phyloP scores from a whole-genome alignment of 2,888 invertebrate genomes.

The Coleophora deauratella region DNA sequence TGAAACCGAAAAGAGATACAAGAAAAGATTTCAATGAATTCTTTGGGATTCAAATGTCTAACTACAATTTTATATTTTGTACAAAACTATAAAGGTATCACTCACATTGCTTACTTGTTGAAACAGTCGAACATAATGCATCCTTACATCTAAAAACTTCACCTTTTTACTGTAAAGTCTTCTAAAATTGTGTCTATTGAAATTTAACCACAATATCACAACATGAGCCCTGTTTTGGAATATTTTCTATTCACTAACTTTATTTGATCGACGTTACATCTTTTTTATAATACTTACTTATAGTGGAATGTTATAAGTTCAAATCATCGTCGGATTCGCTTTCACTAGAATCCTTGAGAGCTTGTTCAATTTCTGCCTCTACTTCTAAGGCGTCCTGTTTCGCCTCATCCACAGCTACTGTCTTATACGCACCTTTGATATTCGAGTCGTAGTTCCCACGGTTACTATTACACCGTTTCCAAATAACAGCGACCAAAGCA shows the following conservation, averaged over 20 bases:
- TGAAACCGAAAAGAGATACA: no score
- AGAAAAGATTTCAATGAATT: no score
- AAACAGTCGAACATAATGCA: no score
- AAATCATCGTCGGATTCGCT: constrained; percentile 61
- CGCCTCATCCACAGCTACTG: constrained; percentile 55
- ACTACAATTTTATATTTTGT: no score
- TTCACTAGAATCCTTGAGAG: constrained; percentile 52
- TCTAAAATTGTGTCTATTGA: constrained; percentile 36
- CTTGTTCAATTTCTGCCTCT: constrained; percentile 58
- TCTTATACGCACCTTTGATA: constrained; percentile 50
- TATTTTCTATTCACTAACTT: constrained; percentile 30
- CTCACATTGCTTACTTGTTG: no score
- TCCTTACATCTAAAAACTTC: no score
- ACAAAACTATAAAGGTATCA: no score
- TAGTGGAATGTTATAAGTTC: constrained; percentile 48
- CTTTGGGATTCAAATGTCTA: no score
- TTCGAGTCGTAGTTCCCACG: constrained; percentile 46
- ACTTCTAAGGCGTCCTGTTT: constrained; percentile 52
- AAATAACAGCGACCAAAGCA: constrained; percentile 32
- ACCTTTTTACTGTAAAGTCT: neutral
- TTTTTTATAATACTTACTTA: constrained; percentile 34
- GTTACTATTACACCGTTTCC: constrained; percentile 36
- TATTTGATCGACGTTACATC: constrained; percentile 29
- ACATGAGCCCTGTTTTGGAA: constrained; percentile 34
- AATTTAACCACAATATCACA: constrained; percentile 36